Conservation (phyloP, 2,888 invertebrate species). For the Tinea semifulvella region DNA sequence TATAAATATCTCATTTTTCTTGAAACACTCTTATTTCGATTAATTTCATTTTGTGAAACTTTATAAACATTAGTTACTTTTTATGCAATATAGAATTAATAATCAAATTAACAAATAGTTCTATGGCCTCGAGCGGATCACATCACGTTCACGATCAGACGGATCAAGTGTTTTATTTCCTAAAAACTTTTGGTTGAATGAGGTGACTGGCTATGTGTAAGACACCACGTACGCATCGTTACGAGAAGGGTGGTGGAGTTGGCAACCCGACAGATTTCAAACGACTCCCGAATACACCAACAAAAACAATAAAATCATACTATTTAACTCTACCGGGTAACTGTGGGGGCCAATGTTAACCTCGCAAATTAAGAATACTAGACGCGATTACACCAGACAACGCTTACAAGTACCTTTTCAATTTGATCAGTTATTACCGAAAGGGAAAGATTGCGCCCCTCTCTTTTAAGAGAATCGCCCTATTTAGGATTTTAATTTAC, state of each 20-base stretch:
- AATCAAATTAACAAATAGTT: no score
- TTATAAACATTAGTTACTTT: no score
- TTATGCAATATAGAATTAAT: no score
- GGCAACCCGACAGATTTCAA: background rate
- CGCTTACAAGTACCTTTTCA: background rate
- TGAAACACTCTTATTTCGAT: no score
- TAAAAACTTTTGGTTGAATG: no score
- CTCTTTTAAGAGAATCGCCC: background rate
- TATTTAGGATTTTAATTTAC: conserved; percentile 4
- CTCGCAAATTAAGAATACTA: background rate
- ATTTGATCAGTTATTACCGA: background rate
- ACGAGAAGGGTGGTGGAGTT: background rate
- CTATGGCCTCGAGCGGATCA: no score
- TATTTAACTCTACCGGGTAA: background rate
- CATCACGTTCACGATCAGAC: no score
- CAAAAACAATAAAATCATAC: background rate
- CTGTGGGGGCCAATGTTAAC: conserved; percentile 3
- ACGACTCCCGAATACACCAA: background rate
- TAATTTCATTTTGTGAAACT: no score
- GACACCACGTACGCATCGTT: background rate
- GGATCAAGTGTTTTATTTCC: no score
- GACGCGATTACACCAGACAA: background rate
- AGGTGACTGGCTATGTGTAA: background rate
- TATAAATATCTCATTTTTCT: no score
- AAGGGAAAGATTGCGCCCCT: conserved; percentile 4